Conservation (phyloP, 2,888 invertebrate species). For the Drosophila kokeensis region DNA sequence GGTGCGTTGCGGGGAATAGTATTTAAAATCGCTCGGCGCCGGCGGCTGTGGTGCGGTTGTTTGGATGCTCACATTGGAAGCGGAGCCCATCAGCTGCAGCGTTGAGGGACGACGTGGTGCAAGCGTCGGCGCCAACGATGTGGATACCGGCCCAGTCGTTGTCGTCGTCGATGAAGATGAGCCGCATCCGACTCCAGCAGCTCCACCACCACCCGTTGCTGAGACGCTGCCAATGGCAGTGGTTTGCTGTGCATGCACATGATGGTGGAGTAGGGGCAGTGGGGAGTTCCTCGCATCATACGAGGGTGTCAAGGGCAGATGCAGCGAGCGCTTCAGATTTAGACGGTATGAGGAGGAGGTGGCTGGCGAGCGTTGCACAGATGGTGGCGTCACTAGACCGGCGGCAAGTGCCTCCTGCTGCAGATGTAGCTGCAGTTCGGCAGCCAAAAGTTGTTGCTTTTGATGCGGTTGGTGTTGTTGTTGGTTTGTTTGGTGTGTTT, state of each 20-base stretch:
- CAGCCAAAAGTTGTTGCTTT: constrained; percentile 72
- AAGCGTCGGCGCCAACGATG: constrained; percentile 61
- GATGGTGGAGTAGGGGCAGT: constrained; percentile 84
- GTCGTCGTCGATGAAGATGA: constrained; percentile 62
- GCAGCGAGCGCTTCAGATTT: constrained; percentile 82
- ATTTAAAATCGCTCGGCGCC: constrained; percentile 84
- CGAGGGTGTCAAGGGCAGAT: constrained; percentile 84
- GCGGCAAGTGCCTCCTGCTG: constrained; percentile 67
- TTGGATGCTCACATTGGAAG: constrained; percentile 82
- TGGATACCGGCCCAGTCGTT: constrained; percentile 62
- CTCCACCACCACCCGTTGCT: constrained; percentile 63
- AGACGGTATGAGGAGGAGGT: constrained; percentile 83
- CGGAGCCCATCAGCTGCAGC: constrained; percentile 75
- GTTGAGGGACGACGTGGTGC: constrained; percentile 80
- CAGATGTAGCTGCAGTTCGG: constrained; percentile 65
- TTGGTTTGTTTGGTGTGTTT: constrained; percentile 38
- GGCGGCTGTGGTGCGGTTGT: constrained; percentile 82
- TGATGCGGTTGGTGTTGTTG: constrained; percentile 67
- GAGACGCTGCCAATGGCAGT: constrained; percentile 71
- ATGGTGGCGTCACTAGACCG: constrained; percentile 69
- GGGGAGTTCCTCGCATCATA: constrained; percentile 84
- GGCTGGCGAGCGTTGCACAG: constrained; percentile 77
- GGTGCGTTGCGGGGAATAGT: constrained; percentile 84
- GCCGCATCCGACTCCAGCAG: constrained; percentile 40
- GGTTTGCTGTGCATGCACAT: constrained; percentile 70